Conservation (phyloP, 2,888 invertebrate species). For the Leucophenga maculata region DNA sequence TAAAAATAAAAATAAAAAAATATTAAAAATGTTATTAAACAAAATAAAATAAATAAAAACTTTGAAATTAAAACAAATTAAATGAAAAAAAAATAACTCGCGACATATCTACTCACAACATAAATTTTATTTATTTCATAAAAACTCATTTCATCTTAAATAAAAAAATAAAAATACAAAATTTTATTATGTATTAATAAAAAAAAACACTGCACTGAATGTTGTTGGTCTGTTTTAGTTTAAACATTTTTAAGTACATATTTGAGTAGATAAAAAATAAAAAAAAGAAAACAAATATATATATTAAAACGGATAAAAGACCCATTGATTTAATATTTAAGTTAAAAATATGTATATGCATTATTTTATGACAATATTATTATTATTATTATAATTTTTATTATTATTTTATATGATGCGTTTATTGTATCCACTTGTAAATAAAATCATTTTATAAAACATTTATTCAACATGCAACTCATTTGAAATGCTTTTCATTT, state of each 20-base stretch:
- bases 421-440: constrained; percentile 62
- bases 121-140: constrained; percentile 64
- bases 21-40: neutral
- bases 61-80: neutral
- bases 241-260: constrained; percentile 3
- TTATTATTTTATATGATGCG: constrained; percentile 45
- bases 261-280: neutral
- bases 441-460: constrained; percentile 45
- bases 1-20: constrained; percentile 24
- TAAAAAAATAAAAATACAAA: constrained; percentile 22
- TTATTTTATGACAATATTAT: constrained; percentile 1
- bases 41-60: neutral
- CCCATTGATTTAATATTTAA: constrained; percentile 22
- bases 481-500: constrained; percentile 14
- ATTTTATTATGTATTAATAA: neutral
- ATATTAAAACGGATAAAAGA: constrained; percentile 12
- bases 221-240: constrained; percentile 18
- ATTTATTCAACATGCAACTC: constrained; percentile 23
- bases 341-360: constrained; percentile 7
- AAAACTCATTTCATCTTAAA: constrained; percentile 48
- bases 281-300: neutral
- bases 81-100: neutral
- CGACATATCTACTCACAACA: constrained; percentile 38
- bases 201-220: constrained; percentile 16
- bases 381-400: constrained; percentile 5